Evolutionary conservation across 1,140 invertebrate species (phyloP), one percentile per base, ranked within the genome.

Genomic region (Prorops nasuta): DNA sequence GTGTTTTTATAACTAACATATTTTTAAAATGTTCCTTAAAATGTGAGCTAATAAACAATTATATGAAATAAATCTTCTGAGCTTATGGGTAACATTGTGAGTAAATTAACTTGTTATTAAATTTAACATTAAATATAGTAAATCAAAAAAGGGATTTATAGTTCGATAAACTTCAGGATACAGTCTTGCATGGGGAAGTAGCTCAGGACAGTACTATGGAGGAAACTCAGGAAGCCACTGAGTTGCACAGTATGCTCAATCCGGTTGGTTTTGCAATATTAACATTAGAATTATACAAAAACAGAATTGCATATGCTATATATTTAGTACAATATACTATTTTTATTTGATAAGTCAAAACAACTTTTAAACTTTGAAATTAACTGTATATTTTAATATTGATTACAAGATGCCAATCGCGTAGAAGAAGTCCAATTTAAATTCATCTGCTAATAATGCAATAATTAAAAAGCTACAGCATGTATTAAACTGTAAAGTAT

Each of bases 141-240:
- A 58, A 61, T 70, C 54, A 6, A 28, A 59, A 66, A 64, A 66
- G 66, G 69, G 72, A 65, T 76, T 75, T 73, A n/a, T 78, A 78
- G 76, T 73, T 72, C 68, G 76, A 77, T 42, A 71, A 65, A 55
- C 67, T 76, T 60, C 69, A 72, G 64, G 73, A 78, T 55, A 61
- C 67, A 64, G 64, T 47, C 63, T 66, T 78, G 71, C 72, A 76
- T 72, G 72, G 62, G 19, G 72, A 69, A 60, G 58, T 72, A 64
- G 63, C 63, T 43, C 71, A 74, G 65, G 69, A 67, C 51, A 54
- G 48, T 59, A 35, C 61, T 64, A 44, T 58, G 60, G 65, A 64
- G 42, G 67, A 72, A 56, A 51, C 68, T 56, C 69, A 66, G 63
- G 72, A 75, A 56, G 56, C 68, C 36, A 67, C 64, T 69, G 72